phyloP scores from a whole-genome alignment of 2,113 vertebrate species.

The Coreoperca whiteheadi region DNA sequence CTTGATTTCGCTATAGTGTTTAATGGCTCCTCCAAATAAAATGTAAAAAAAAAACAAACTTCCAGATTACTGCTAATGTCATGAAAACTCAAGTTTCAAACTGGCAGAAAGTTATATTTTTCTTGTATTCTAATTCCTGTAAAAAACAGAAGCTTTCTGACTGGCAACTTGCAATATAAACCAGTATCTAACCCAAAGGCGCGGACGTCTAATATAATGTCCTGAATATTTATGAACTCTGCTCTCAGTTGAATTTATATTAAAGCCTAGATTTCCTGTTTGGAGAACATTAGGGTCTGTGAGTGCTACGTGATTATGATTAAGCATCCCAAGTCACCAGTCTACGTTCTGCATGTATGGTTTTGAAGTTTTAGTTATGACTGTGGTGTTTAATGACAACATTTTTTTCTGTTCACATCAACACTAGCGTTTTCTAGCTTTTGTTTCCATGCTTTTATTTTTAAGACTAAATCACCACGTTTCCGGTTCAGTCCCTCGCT shows the following conservation, averaged over 20 bases:
- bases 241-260: not conserved
- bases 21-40: not conserved
- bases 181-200: not conserved
- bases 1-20: not conserved
- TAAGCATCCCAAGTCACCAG: not conserved
- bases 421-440: accelerated
- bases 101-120: not conserved
- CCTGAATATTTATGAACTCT: not conserved
- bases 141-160: not conserved
- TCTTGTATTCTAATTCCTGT: not conserved
- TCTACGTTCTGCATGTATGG: not conserved
- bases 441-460: conserved; percentile 43
- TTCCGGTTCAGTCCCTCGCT: conserved; percentile 36
- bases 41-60: not conserved
- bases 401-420: no score
- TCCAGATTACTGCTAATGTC: not conserved
- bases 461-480: not conserved
- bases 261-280: no score
- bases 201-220: not conserved
- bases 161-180: not conserved
- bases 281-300: not conserved
- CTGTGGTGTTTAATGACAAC: not conserved
- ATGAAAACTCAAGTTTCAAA: not conserved
- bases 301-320: not conserved
- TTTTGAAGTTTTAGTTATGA: not conserved